These are phyloP conservation scores for Balanococcus diminutus DNA, from an alignment of 2,888 invertebrate genomes.

Conservation along the genomic window DNA sequence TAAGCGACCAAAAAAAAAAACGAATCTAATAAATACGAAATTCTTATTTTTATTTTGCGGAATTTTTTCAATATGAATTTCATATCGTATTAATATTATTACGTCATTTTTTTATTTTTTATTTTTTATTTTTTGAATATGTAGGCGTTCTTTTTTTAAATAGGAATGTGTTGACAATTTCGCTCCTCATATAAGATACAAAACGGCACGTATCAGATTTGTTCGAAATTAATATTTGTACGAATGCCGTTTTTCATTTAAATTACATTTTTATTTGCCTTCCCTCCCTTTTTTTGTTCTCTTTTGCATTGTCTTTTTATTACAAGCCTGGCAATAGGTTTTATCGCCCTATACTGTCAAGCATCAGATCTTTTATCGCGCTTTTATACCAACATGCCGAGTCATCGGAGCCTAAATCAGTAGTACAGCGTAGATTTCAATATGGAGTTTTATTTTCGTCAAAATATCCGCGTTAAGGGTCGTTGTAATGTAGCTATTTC, in stretches of 20 bases:
- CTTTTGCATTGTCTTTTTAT: constrained; percentile 23
- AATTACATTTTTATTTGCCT: constrained; percentile 38
- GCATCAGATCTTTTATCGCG: constrained; percentile 23
- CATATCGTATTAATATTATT: constrained; percentile 30
- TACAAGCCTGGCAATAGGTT: neutral
- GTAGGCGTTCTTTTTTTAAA: neutral
- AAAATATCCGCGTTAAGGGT: neutral
- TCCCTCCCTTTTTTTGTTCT: constrained; percentile 1
- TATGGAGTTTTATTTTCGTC: neutral
- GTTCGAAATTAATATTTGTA: constrained; percentile 39
- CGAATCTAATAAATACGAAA: constrained; percentile 38
- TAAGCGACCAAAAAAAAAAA: neutral
- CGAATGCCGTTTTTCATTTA: constrained; percentile 39
- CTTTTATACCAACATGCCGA: constrained; percentile 4
- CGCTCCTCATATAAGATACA: constrained; percentile 16
- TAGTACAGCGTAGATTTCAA: neutral
- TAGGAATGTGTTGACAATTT: constrained; percentile 28
- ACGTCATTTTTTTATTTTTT: neutral
- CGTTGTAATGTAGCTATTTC: neutral
- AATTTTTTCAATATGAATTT: constrained; percentile 37
- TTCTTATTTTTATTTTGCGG: constrained; percentile 33
- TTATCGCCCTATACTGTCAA: constrained; percentile 10
- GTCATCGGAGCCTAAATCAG: constrained; percentile 11
- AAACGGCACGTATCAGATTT: constrained; percentile 33
- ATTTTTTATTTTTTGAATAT: neutral